Evolutionary conservation across 30 jellyfish, hydroid and myxozoan species (phyloP).

Genomic region (Aurelia aurita): DNA sequence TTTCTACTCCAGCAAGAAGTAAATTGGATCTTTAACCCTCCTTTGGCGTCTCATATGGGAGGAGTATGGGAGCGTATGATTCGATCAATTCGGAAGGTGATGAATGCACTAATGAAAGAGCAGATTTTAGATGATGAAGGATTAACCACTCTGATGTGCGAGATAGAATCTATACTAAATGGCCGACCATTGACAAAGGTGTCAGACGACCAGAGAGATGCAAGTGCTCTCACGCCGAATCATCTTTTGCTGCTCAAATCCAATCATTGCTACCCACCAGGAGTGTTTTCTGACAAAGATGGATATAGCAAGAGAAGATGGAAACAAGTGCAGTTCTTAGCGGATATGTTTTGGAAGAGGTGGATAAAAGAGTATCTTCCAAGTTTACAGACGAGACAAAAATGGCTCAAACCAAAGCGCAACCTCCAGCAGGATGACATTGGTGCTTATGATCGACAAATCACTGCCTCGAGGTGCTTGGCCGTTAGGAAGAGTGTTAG

Average conservation of each 20-base stretch:
- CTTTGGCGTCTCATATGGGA: conserved; percentile 64
- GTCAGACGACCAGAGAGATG: conserved; percentile 64
- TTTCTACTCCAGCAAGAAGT: conserved; percentile 29
- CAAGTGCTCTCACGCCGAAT: conserved; percentile 65
- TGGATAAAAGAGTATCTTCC: conserved; percentile 52
- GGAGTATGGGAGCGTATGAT: conserved; percentile 83
- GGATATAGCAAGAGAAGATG: conserved; percentile 49
- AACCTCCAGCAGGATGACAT: conserved; percentile 38
- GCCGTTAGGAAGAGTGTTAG: conserved; percentile 40
- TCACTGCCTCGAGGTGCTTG: conserved; percentile 39
- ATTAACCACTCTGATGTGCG: conserved; percentile 56
- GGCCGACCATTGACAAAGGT: conserved; percentile 65
- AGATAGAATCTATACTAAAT: conserved; percentile 56
- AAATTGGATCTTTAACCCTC: conserved; percentile 71
- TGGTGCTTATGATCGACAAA: conserved; percentile 53
- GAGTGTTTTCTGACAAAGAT: conserved; percentile 33
- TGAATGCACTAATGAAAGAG: conserved; percentile 17
- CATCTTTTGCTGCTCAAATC: conserved; percentile 52
- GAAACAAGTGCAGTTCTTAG: conserved; percentile 63
- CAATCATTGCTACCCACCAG: conserved; percentile 52
- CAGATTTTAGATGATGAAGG: conserved; percentile 69
- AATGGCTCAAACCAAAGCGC: conserved; percentile 29
- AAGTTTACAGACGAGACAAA: conserved; percentile 43
- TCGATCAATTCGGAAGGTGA: conserved; percentile 39
- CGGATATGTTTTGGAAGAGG: conserved; percentile 65